A percentile compares a stretch with the other conserved stretches of the same genome.
These are phyloP conservation scores for Macaca nemestrina DNA, from an alignment of 2,113 vertebrate genomes.

Conservation along the genomic window DNA sequence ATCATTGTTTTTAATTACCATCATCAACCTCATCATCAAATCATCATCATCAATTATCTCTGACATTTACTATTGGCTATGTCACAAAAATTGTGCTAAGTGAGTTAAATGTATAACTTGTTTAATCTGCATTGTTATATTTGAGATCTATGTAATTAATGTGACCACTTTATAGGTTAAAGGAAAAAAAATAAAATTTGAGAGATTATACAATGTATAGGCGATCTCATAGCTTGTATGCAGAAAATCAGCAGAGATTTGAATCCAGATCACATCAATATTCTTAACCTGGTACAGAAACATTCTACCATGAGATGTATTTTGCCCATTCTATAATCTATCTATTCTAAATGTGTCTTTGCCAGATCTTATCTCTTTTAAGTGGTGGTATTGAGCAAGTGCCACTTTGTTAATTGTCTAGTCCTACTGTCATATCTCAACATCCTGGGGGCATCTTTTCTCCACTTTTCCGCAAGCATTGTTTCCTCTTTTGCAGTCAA, in stretches of 20 bases:
- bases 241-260: too few relatives aligned
- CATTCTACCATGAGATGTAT: not conserved
- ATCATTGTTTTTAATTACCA: not conserved
- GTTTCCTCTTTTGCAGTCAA: not conserved
- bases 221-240: not conserved
- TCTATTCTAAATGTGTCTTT: not conserved
- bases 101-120: not conserved
- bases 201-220: not conserved
- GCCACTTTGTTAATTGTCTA: not conserved
- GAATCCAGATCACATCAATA: not conserved
- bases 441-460: not conserved
- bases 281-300: not conserved
- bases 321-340: not conserved
- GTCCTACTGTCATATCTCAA: not conserved
- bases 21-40: not conserved
- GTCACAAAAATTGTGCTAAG: not conserved
- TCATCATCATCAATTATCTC: not conserved
- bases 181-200: not conserved
- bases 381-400: not conserved
- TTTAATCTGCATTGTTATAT: not conserved
- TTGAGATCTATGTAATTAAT: not conserved
- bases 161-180: not conserved
- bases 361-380: not conserved
- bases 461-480: not conserved
- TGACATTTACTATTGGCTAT: not conserved